Base-by-base conservation (phyloP, 2,888 invertebrate genomes). In the Cataglyphis rosenhaueri region DNA sequence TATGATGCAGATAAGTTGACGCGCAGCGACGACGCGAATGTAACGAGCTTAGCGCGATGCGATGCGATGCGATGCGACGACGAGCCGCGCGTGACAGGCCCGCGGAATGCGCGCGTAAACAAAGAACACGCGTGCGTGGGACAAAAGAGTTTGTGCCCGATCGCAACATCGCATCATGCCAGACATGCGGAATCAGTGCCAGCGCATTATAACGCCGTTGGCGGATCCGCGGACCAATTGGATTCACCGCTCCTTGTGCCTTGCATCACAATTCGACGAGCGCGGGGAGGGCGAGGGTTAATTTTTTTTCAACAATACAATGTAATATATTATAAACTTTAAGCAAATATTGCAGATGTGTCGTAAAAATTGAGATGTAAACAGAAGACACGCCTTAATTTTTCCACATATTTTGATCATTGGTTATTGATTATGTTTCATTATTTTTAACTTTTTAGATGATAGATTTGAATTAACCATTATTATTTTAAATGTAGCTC, bases 1-100 rank as follows among this genome's bases (percentile, higher is more conserved):
- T 91, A 86, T 88, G 85, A 91, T 91, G 91, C 85, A 89, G 89
- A 91, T 91, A 89, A 85, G 85, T 35, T 10, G 74, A 71, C 84
- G 75, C 75, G 48, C 32, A 10, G 64, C 55, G 75, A 48, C 18
- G 18, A 48, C 18, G 81, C 82, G 82, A 86, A 79, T 82, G 87
- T 82, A 84, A 83, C 84, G 32, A 44, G 25, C 59, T 6, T 18
- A 41, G 41, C 38, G 52, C 52, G 57, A 57, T 15, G 38, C 35
- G 18, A 25, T 55, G 38, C 3, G 18, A 15, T 52, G 21, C 35
- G 18, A 25, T 25, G 25, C 25, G 1, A 25, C 25, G 25, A 25
- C 38, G 76, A 57, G 66, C 15, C 6, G 6, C 32, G 32, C 32
- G 32, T n/a, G 76, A 41, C 65, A 41, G 38, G 25, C 15, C 18